Evolutionary conservation across 2,888 invertebrate genomes (phyloP).

Genomic region (Branchipolynoe longqiensis): DNA sequence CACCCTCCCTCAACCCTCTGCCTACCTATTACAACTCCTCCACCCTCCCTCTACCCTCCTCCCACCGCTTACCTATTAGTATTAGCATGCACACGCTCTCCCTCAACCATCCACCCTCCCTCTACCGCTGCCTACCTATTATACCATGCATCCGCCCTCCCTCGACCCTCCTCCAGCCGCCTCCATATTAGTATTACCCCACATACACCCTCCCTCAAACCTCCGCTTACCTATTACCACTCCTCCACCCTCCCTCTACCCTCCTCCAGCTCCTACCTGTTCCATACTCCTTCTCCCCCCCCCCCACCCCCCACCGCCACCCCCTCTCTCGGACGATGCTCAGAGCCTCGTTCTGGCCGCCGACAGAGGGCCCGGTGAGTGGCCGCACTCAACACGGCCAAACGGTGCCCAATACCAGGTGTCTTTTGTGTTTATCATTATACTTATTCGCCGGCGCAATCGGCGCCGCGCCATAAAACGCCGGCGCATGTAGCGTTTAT

Average conservation of each 20-base stretch:
- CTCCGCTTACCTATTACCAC: background rate
- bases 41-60: background rate
- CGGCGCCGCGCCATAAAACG: constrained; percentile 3
- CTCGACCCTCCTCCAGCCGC: background rate
- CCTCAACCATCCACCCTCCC: background rate
- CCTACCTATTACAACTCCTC: background rate
- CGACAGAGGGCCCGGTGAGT: background rate
- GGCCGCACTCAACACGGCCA: background rate
- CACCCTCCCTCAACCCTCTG: too few relatives aligned
- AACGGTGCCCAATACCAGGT: constrained; percentile 23
- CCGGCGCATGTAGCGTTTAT: constrained; percentile 29
- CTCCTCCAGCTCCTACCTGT: too few relatives aligned
- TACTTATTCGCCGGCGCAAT: constrained; percentile 48
- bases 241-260: too few relatives aligned
- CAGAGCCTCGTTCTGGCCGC: too few relatives aligned
- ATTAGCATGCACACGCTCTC: background rate
- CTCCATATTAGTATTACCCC: background rate
- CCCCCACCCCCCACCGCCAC: background rate
- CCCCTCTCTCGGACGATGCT: too few relatives aligned
- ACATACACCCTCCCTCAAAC: background rate
- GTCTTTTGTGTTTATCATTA: constrained; percentile 48
- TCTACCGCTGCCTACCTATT: too few relatives aligned
- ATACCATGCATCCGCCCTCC: background rate
- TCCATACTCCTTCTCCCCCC: too few relatives aligned
- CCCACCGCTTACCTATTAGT: background rate